These are phyloP conservation scores for Tetragonula carbonaria DNA, from an alignment of 2,888 invertebrate genomes.

Conservation along the genomic window DNA sequence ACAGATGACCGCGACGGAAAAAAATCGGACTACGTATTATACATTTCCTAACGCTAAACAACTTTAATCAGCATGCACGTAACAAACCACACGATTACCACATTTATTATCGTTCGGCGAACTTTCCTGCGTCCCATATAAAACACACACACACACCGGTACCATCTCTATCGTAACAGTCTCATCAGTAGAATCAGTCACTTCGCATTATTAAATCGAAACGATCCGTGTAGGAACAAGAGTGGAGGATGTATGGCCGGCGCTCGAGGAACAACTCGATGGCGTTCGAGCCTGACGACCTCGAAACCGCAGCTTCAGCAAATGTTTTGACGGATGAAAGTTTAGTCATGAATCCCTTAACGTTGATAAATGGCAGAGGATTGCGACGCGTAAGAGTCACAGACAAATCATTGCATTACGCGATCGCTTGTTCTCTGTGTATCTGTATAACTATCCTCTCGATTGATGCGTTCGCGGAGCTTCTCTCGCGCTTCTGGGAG, in stretches of 20 bases:
- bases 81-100: conserved; percentile 39
- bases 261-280: conserved; percentile 68
- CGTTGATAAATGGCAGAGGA: conserved; percentile 57
- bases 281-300: conserved; percentile 66
- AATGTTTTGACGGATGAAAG: conserved; percentile 63
- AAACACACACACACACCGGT: conserved; percentile 12
- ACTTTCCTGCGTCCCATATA: background rate
- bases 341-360: conserved; percentile 67
- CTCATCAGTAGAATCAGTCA: conserved; percentile 9
- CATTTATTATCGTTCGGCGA: background rate
- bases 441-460: background rate
- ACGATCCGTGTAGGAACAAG: conserved; percentile 66
- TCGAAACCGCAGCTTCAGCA: conserved; percentile 69
- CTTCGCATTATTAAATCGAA: conserved; percentile 28
- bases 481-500: conserved; percentile 12
- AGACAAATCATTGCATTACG: conserved; percentile 32
- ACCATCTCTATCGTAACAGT: conserved; percentile 4
- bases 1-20: conserved; percentile 16
- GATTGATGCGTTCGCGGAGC: conserved; percentile 10
- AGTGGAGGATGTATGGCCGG: conserved; percentile 64
- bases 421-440: conserved; percentile 43
- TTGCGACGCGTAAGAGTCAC: conserved; percentile 67
- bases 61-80: conserved; percentile 57
- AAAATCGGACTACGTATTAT: conserved; percentile 16
- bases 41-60: conserved; percentile 28